A percentile compares a stretch with the other conserved stretches of the same genome.
These are phyloP conservation scores for Gorilla gorilla DNA, from an alignment of 2,113 vertebrate genomes.

Conservation along the genomic window DNA sequence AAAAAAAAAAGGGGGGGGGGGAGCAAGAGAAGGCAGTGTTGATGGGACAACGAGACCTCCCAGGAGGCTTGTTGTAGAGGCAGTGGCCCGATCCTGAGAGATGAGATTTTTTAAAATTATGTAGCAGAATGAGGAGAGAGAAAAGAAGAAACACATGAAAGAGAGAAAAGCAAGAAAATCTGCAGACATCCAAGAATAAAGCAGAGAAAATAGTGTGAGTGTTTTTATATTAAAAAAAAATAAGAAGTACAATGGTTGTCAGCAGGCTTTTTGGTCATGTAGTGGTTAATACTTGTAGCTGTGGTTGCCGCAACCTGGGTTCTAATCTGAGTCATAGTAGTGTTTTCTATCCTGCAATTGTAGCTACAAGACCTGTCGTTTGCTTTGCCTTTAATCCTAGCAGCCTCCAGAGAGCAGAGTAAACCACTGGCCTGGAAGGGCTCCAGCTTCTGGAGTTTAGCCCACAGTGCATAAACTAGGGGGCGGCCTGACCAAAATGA, in stretches of 20 bases:
- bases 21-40: background rate
- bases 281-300: slow-evolving; percentile 88
- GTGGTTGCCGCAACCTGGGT: slow-evolving; percentile 87
- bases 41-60: background rate
- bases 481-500: no score
- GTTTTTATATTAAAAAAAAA: no score
- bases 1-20: no score
- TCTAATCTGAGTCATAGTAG: slow-evolving; percentile 86
- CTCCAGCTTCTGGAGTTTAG: no score
- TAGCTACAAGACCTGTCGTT: no score
- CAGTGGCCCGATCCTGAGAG: background rate
- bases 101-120: background rate
- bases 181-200: background rate
- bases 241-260: no score
- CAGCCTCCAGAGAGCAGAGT: no score
- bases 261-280: slow-evolving; percentile 81
- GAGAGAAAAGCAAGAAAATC: background rate
- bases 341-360: background rate
- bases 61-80: background rate
- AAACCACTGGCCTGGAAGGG: no score
- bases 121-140: background rate
- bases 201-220: background rate
- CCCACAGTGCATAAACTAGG: no score
- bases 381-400: no score
- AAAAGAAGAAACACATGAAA: rapidly evolving